Evolutionary conservation across 2,797 vertebrate genomes (phyloP), one percentile per base, ranked within the genome.

Genomic region (Takifugu ocellatus): DNA sequence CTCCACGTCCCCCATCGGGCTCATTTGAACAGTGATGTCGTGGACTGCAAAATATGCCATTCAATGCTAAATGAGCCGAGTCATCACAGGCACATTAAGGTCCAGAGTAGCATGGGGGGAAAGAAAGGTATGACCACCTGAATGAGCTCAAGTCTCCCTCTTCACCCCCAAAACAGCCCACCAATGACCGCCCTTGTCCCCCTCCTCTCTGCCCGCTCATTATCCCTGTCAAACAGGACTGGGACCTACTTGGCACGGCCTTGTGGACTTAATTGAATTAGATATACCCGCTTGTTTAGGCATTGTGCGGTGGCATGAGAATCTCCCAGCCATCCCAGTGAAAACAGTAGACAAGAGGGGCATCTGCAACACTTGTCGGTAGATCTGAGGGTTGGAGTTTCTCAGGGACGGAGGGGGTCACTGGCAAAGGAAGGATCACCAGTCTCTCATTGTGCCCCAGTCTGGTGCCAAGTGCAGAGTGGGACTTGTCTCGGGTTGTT

Each of bases 261-360:
- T 86, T 85, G 82, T 83, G 85, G 84, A 88, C 90, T 89, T 92
- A 92, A 92, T 92, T 92, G 88, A 92, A 93, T 93, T 92, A 92
- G 91, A 91, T 89, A 92, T 92, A 91, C 89, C 89, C 87, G 86
- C 88, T 91, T 92, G 90, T 93, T 92, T 88, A 86, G 88, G 79
- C 84, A 86, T 91, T 92, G 90, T 91, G 81, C 1, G 63, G 73
- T 86, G 85, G 88, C 91, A 90, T 92, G 91, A 92, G 90, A 91
- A 92, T 91, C 88, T 84, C 70, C 73, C 83, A 52, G 80, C 88
- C 81, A 76, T 71, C 74, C 60, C 74, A 54, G 68, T 60, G 57
- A 78, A 81, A 81, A 71, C 73, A 76, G 78, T 84, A 84, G 84
- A 86, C 74, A 75, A 74, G 61, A 68, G 64, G 82, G 84, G 84